phyloP scores from a whole-genome alignment of 1,140 invertebrate species.

The Dreissena polymorpha region DNA sequence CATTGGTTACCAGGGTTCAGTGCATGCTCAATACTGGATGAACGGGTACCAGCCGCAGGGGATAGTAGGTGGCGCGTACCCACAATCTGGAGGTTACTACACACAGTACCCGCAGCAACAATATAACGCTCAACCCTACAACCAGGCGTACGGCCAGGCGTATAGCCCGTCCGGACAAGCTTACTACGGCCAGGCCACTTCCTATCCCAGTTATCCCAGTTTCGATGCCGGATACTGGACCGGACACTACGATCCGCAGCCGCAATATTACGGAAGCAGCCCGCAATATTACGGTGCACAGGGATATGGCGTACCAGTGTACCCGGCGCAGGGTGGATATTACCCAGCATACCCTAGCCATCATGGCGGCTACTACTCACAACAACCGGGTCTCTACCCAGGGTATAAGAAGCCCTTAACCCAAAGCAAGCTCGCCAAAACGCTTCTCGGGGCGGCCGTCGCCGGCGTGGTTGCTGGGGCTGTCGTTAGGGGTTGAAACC shows the following conservation, averaged over 20 bases:
- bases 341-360: conserved; percentile 10
- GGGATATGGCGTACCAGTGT: neutral
- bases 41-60: neutral
- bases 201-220: neutral
- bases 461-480: conserved; percentile 26
- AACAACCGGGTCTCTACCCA: conserved; percentile 2
- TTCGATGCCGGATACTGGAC: conserved; percentile 42
- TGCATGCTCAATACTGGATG: conserved; percentile 40
- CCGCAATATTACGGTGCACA: conserved; percentile 1
- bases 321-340: neutral
- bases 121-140: conserved; percentile 1
- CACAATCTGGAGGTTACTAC: neutral
- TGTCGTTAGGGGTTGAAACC: neutral
- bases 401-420: neutral
- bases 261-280: neutral
- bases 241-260: conserved; percentile 8
- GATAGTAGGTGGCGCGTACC: no score
- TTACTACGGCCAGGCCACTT: no score
- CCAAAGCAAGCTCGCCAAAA: neutral
- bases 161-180: neutral
- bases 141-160: neutral
- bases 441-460: conserved; percentile 31
- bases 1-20: neutral
- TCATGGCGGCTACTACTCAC: neutral
- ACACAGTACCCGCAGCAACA: conserved; percentile 25